Conservation (phyloP, 2,888 invertebrate genomes). For the Dryomyza anilis region DNA sequence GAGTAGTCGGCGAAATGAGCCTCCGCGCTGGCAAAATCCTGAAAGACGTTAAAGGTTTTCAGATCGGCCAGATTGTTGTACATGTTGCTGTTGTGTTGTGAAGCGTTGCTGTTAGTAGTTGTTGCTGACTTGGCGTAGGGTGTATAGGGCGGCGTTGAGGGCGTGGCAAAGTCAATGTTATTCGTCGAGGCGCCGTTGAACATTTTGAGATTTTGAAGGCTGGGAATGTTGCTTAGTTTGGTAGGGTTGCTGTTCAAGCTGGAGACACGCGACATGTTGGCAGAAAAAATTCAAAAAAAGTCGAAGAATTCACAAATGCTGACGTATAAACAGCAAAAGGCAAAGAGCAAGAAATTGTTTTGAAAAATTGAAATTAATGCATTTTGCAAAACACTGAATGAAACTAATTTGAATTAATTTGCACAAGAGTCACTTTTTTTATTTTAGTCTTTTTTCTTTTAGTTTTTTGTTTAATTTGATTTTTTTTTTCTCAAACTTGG, state of each 20-base stretch:
- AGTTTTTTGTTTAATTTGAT: slow-evolving; percentile 25
- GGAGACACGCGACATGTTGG: background rate
- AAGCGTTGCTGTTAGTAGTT: slow-evolving; percentile 35
- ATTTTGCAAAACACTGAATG: too few species aligned
- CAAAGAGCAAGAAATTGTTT: too few species aligned
- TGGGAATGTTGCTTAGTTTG: slow-evolving; percentile 42
- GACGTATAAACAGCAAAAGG: too few species aligned
- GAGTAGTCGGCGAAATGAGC: slow-evolving; percentile 52
- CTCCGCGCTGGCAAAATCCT: slow-evolving; percentile 45
- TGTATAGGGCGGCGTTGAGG: slow-evolving; percentile 33
- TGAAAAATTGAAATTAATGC: too few species aligned
- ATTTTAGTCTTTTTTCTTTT: slow-evolving; percentile 26
- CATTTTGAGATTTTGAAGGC: slow-evolving; percentile 33
- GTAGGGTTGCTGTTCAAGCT: background rate
- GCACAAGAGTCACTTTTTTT: slow-evolving; percentile 2
- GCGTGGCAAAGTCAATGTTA: background rate
- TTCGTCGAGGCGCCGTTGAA: slow-evolving; percentile 29
- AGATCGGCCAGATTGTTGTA: slow-evolving; percentile 34
- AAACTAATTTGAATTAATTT: too few species aligned
- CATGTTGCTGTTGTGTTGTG: slow-evolving; percentile 47
- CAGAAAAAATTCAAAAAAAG: too few species aligned
- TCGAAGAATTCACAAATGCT: too few species aligned
- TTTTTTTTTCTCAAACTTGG: slow-evolving; percentile 36
- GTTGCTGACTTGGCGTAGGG: slow-evolving; percentile 24
- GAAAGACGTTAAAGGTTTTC: slow-evolving; percentile 34